phyloP scores from a whole-genome alignment of 2,113 vertebrate genomes.

The Illadopsis cleaveri region DNA sequence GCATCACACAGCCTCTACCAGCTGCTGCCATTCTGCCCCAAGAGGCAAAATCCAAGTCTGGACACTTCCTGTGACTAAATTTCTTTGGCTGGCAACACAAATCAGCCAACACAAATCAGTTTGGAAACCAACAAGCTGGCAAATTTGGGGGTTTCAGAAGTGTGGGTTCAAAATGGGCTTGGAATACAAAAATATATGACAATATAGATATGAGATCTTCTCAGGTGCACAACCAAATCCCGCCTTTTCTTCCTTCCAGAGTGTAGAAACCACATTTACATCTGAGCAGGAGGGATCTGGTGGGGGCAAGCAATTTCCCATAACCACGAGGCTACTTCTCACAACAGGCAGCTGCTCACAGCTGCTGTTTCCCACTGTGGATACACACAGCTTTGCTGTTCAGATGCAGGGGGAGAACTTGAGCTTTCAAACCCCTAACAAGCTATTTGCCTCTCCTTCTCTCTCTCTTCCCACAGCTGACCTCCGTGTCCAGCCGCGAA shows the following conservation, averaged over 20 bases:
- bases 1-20: not conserved
- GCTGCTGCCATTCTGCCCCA: not conserved
- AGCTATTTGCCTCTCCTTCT: not conserved
- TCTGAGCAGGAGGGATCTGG: not conserved
- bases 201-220: not conserved
- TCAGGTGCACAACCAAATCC: not conserved
- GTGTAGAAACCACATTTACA: not conserved
- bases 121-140: not conserved
- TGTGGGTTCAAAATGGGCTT: not conserved
- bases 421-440: conserved; percentile 5
- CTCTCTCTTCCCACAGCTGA: not conserved
- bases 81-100: not conserved
- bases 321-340: not conserved
- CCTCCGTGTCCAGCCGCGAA: not conserved
- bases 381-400: not conserved
- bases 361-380: not conserved
- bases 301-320: not conserved
- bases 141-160: not conserved
- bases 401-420: not conserved
- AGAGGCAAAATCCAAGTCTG: not conserved
- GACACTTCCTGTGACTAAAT: not conserved
- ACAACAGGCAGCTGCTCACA: not conserved
- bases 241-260: not conserved
- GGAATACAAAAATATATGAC: not conserved
- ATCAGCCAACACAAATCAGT: not conserved